Evolutionary conservation across 2,113 vertebrate genomes (phyloP), one percentile per base, ranked within the genome.

Genomic region (Megaceryle torquata): DNA sequence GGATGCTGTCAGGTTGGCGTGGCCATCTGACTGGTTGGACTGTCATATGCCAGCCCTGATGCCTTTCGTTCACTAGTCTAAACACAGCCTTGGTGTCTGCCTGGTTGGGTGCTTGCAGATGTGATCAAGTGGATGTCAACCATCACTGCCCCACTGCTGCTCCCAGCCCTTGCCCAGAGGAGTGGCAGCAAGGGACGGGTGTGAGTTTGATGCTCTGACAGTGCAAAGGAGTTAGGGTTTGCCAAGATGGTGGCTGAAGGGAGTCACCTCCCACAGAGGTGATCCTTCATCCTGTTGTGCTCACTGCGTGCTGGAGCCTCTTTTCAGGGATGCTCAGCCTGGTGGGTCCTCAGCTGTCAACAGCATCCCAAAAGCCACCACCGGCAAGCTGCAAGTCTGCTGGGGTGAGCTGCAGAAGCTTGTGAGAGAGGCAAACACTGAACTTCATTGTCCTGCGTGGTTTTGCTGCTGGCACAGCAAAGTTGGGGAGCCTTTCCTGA

Each of bases 241-340:
- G 81, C 69, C 29, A 39, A 24, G 17, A 43, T 22, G 11, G 25
- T 31, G 61, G 43, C 81, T 83, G 93, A 33, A 31, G 65, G 37
- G 37, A 91, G 29, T n/a, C n/a, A n/a, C 61, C 53, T 64, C 35
- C 20, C 28, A 25, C 25, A n/a, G 68, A 26, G 77, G 43, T 5
- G 13, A 67, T 37, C 35, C 65, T 33, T 15, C 29, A 22, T 48
- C 50, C 35, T 0, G 0, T 25, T 51, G 48, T 33, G 22, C 43
- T 79, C 1, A 0, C 61, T 68, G 67, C n/a, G 18, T 65, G 44
- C 39, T 48, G 41, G 35, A 86, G 37, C 37, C n/a, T 86, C 43
- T 63, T 25, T 12, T 18, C 18, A 77, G 59, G 41, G 75, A 72
- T 53, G 39, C 44, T 76, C 41, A 83, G 67, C 26, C 25, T 3